Evolutionary conservation across 2,797 vertebrate species (phyloP), one percentile per base, ranked within the genome.

Genomic region (Hydrophis major): DNA sequence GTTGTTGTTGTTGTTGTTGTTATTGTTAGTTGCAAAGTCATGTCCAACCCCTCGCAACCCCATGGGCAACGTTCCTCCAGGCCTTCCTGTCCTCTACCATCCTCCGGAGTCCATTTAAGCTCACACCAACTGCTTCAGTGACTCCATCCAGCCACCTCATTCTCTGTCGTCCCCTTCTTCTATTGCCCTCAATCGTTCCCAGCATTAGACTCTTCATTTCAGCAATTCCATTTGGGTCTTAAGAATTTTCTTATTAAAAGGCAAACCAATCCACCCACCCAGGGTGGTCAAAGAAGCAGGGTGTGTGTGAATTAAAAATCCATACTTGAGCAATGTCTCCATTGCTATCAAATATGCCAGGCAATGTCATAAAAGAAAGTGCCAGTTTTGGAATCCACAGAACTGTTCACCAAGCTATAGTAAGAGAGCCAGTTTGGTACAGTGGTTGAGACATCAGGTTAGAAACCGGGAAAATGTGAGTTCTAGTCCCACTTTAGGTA

Each of bases 121-220:
- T 53, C 50, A 53, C 50, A 1, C 1, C 1, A 0, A 53, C 8
- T 53, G 50, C 50, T 53, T 53, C 50, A 53, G 7, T 53, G 50
- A 53, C 8, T 53, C 50, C 50, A 53, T 53, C 50, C 50, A 53
- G 50, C 50, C 50, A 53, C 50, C 50, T 53, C 50, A 53, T 53
- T 53, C 50, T 53, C 50, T 53, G 50, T 53, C 50, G 1, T 53
- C 50, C 50, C 50, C 50, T 53, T 53, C 8, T 53, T 53, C 50
- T 53, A 53, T 53, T 53, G 7, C 8, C 50, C 8, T 53, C 50
- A 53, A 2, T 53, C 50, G 0, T 53, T 53, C 50, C 50, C 50
- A 53, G 8, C 8, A 53, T 53, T 53, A 53, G 50, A 1, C 50
- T 53, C 50, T 93, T 93, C 94, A 93, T 95, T 92, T 59, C 2